A percentile compares a stretch with the other conserved stretches of the same genome.
Evolutionary conservation across 2,888 invertebrate genomes (phyloP).

Genomic region (Acanthococcus lagerstroemiae): DNA sequence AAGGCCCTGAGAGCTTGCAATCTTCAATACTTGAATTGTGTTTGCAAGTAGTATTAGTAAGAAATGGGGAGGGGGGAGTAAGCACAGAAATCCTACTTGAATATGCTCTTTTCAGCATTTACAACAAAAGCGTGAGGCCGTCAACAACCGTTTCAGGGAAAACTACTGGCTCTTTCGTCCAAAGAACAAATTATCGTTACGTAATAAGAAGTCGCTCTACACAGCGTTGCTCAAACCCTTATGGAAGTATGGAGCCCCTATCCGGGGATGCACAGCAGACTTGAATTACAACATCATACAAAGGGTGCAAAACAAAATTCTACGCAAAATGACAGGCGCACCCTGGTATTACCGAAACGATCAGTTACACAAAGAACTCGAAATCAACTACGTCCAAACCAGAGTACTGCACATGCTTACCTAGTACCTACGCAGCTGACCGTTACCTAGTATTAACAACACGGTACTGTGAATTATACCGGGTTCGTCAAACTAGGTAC

Average conservation of each 20-base stretch:
- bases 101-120: too few species aligned
- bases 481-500: too few species aligned
- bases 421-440: too few species aligned
- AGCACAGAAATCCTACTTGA: too few species aligned
- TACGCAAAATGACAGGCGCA: slow-evolving; percentile 2
- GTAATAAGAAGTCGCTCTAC: slow-evolving; percentile 15
- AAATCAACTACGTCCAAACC: neutral
- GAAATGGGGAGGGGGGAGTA: too few species aligned
- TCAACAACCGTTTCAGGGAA: neutral
- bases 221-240: slow-evolving; percentile 11
- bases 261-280: slow-evolving; percentile 8
- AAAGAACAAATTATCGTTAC: neutral
- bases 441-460: too few species aligned
- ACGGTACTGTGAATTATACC: too few species aligned
- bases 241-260: slow-evolving; percentile 12
- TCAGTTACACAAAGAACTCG: slow-evolving; percentile 13
- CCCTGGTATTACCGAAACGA: slow-evolving; percentile 23
- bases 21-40: too few species aligned
- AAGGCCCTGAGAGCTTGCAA: too few species aligned
- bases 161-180: slow-evolving; percentile 14
- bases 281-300: slow-evolving; percentile 10
- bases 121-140: neutral
- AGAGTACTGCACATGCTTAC: too few species aligned
- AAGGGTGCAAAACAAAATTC: slow-evolving; percentile 7
- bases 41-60: too few species aligned